Evolutionary conservation across 2,797 vertebrate genomes (phyloP), one percentile per base, ranked within the genome.

Genomic region (Hipposideros larvatus): DNA sequence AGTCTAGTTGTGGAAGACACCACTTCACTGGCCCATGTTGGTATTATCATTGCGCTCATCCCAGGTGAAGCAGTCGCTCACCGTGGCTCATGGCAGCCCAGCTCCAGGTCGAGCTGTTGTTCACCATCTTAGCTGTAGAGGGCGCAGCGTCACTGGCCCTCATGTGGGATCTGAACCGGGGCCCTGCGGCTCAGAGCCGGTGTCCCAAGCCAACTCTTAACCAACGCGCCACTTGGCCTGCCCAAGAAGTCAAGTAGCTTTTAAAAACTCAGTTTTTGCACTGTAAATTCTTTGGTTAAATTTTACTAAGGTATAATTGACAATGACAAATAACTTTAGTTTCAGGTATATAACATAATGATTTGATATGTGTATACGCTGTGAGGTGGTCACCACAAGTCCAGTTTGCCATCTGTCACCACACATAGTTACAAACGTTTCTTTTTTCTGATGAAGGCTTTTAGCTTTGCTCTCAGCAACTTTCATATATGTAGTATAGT

Each of bases 181-280:
- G 37, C 37, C 37, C 37, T 37, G 37, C 37, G 37, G 37, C 37
- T 37, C 37, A 37, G 34, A 34, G 37, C 37, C 37, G 37, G 37
- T 37, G 37, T 37, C 37, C 37, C 37, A 37, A 37, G 37, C 37
- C 37, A 37, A 37, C 37, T 43, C 43, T 43, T 43, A 43, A 43
- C 43, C 43, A 43, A 43, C 43, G 43, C 1, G 5, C 43, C 43
- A 43, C 43, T 43, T 43, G 43, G 43, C 43, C 43, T 6, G 43
- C 43, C 43, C 43, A 61, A 37, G 68, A 82, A 82, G 46, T 88
- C 43, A 93, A 63, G 37, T 87, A 48, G 24, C n/a, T 87, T 95
- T 92, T 92, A 41, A 86, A 88, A 83, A 61, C 19, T 84, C 34
- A 26, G 48, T 91, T 87, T 51, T 59, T 41, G 37, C 41, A 26